Evolutionary conservation across 2,888 invertebrate species (phyloP), one percentile per base, ranked within the genome.

Genomic region (Rhingia rostrata): DNA sequence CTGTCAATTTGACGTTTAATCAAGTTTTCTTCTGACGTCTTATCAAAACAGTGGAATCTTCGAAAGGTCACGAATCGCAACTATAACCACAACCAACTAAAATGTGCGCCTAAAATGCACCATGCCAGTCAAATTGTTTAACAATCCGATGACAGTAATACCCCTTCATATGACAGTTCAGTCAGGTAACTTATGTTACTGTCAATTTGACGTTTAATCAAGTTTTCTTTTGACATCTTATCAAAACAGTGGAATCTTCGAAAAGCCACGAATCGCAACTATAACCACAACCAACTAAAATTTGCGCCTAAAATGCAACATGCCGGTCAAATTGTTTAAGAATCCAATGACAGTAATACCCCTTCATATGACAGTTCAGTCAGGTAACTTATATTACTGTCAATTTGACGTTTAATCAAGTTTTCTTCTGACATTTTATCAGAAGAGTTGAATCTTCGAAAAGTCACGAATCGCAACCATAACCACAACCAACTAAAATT

Each of bases 21-120:
- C 73, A 37, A 39, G 54, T 73, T 73, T 39, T 37, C 47, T 74
- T 64, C 64, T 47, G 53, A 54, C 22, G 22, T n/a, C 7, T 63
- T 14, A 12, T 12, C 22, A 45, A 39, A 22, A 22, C 22, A 22
- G 22, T 22, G 22, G 1, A 22, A 22, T 61, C 61, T 54, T 32
- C 72, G 37, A 35, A 43, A 12, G 63, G 73, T 73, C 73, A 63
- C 22, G 2, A 22, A 22, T 73, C 64, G 73, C 45, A 54, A 39
- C 73, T 63, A 73, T 63, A 73, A 73, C 63, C 73, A 54, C 33
- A 43, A n/a, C n/a, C n/a, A 45, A 53, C 63, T 73, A 63, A 54
- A 63, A 73, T 73, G 63, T 63, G 47, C 60, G 35, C 22, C 37
- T 22, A 22, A 22, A 22, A 22, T 22, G 22, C 45, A 3, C 12